Evolutionary conservation across 2,113 vertebrate species (phyloP).

Genomic region (Elachura formosa): DNA sequence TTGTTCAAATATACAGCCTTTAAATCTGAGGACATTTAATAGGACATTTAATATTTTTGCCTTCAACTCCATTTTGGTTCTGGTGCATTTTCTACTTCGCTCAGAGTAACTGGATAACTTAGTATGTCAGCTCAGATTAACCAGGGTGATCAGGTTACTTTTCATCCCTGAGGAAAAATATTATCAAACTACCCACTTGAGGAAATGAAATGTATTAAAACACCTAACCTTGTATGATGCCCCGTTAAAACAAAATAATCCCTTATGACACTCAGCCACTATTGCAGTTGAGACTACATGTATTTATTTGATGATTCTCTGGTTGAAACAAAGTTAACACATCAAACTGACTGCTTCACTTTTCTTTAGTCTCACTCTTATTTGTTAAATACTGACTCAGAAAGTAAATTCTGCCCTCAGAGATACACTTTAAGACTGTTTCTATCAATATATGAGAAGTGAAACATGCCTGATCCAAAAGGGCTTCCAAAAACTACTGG

Average conservation of each 20-base stretch:
- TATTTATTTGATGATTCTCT: neutral
- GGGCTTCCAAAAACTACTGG: neutral
- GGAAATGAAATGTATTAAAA: neutral
- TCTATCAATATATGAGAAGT: neutral
- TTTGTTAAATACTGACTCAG: neutral
- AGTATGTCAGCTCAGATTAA: neutral
- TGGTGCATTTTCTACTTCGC: neutral
- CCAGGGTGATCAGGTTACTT: neutral
- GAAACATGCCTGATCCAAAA: neutral
- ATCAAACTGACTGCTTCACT: neutral
- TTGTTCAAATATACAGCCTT: neutral
- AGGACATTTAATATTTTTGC: neutral
- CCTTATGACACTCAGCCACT: neutral
- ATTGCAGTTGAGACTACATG: neutral
- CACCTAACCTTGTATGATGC: rapidly evolving
- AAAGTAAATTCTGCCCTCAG: neutral
- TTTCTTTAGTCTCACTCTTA: neutral
- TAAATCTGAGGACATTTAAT: neutral
- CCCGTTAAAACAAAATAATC: neutral
- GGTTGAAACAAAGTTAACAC: neutral
- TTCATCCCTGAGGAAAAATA: neutral
- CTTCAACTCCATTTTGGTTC: neutral
- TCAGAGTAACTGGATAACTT: neutral
- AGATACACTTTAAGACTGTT: neutral
- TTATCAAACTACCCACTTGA: neutral